Conservation (phyloP, 2,797 vertebrate genomes). For the Catostomus latipinnis region DNA sequence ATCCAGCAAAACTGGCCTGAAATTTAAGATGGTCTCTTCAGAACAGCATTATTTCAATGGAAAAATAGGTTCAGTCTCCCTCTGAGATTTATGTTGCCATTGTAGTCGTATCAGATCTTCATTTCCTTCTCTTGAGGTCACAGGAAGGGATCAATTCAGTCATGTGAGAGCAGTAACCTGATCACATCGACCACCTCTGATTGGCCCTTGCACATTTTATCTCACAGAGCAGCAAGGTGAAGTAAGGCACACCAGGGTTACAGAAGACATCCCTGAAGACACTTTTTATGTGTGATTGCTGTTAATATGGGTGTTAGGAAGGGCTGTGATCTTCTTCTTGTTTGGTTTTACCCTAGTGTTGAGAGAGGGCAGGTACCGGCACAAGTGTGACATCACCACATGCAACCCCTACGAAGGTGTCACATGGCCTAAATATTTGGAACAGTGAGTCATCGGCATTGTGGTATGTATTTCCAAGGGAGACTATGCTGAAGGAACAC, state of each 20-base stretch:
- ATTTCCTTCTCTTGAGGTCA: conserved; percentile 44
- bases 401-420: conserved; percentile 21
- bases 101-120: conserved; percentile 56
- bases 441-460: conserved; percentile 33
- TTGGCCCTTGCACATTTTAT: conserved; percentile 46
- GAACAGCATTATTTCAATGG: not conserved
- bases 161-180: conserved; percentile 67
- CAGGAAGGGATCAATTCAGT: conserved; percentile 62
- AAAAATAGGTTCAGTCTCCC: not conserved
- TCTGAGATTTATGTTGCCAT: conserved; percentile 51
- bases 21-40: not conserved
- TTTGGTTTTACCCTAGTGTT: conserved; percentile 31
- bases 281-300: conserved; percentile 27
- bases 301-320: conserved; percentile 23
- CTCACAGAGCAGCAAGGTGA: conserved; percentile 37
- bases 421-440: conserved; percentile 32
- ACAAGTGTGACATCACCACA: conserved; percentile 7
- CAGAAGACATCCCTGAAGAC: conserved; percentile 42
- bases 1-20: too few relatives aligned
- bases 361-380: conserved; percentile 7
- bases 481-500: too few relatives aligned
- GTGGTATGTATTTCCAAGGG: not conserved
- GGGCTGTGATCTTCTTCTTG: conserved; percentile 9
- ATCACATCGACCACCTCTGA: conserved; percentile 63
- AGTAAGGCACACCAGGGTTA: conserved; percentile 12